Base-by-base conservation (phyloP, 2,797 vertebrate species). In the Prionace glauca region DNA sequence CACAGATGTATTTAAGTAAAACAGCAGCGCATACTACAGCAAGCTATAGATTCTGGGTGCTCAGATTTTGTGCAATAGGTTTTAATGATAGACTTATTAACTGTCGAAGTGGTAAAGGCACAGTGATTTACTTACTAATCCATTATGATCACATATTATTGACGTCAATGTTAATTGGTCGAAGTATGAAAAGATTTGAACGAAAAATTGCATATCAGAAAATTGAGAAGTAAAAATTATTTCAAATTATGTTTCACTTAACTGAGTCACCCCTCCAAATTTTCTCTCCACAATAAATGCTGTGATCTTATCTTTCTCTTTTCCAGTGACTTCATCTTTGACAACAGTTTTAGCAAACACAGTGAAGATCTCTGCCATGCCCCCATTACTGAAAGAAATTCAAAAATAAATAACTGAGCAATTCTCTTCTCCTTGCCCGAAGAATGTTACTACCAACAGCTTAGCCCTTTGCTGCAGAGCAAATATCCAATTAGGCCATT, bases 191-290 rank as follows among this genome's bases (percentile, higher is more conserved):
- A 90, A n/a, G 29, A 26, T 90, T 60, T 65, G 56, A 3, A 90
- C 29, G 29, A 32, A 65, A 90, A 90, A 32, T 26, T 11, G 24
- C 45, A 87, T 10, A 72, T 14, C 41, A 16, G 12, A 50, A 67
- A 67, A 45, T 36, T n/a, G 7, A 67, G 8, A 90, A 16, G 7
- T 32, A 90, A 60, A 90, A 32, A 32, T 16, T 50, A 26, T 2
- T 62, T 65, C 7, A 91, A 91, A 65, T n/a, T 18, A 65, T n/a
- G 65, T 65, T 84, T 91, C 60, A 91, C 72, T 77, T 86, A 95
- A 95, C 95, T 90, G 81, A 56, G 95, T 69, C 29, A 95, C 86
- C 60, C 95, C 95, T 84, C 95, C 95, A 95, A 95, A 95, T 62
- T 88, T 71, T 90, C 86, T 91, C 32, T 95, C 95, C 29, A 95